Conservation (phyloP, 2,888 invertebrate species). For the Mongoloraphidia duomilia region DNA sequence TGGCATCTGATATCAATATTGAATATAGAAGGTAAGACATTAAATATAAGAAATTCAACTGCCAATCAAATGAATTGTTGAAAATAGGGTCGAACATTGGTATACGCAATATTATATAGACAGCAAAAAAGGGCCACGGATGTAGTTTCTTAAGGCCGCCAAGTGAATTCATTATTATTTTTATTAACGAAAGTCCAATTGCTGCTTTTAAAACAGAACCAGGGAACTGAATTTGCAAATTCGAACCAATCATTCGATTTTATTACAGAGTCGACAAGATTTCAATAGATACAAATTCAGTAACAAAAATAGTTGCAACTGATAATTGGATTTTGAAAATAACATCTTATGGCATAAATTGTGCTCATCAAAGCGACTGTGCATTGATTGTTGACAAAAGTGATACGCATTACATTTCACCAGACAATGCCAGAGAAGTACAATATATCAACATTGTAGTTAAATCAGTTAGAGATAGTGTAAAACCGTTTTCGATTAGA, state of each 20-base stretch:
- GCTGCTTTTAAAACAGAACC: no score
- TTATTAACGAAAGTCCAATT: not conserved
- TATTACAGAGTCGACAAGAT: slow-evolving; percentile 57
- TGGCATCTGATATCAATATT: slow-evolving; percentile 54
- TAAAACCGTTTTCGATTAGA: slow-evolving; percentile 50
- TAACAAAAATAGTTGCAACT: slow-evolving; percentile 58
- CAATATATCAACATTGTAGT: slow-evolving; percentile 76
- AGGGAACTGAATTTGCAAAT: not conserved
- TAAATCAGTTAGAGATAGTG: slow-evolving; percentile 43
- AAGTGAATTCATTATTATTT: no score
- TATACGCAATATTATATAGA: not conserved
- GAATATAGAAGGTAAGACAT: slow-evolving; percentile 54
- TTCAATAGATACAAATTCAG: slow-evolving; percentile 48
- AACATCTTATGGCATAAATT: slow-evolving; percentile 52
- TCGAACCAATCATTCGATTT: slow-evolving; percentile 6
- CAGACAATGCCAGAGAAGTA: slow-evolving; percentile 49
- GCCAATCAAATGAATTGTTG: not conserved
- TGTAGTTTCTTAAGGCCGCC: no score
- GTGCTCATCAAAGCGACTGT: slow-evolving; percentile 70
- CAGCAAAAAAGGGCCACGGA: not conserved
- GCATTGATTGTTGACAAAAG: slow-evolving; percentile 59
- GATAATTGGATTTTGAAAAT: slow-evolving; percentile 82
- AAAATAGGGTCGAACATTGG: no score
- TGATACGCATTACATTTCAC: slow-evolving; percentile 55
- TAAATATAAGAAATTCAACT: no score